Percentiles rank a stretch among this genome's conserved stretches.
Conservation (phyloP, 2,797 vertebrate genomes). For the Acrossocheilus fasciatus region DNA sequence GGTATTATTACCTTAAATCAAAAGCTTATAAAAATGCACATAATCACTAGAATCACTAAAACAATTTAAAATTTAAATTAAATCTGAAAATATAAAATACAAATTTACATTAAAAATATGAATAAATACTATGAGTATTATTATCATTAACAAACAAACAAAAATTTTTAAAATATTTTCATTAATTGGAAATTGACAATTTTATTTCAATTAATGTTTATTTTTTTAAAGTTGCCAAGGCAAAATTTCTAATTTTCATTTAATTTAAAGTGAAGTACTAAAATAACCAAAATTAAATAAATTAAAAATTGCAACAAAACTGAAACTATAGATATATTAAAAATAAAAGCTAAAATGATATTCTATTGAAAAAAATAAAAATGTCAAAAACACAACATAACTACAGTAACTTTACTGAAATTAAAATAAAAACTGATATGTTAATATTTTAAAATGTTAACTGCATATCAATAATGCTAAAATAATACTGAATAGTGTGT, state of each 20-base stretch:
- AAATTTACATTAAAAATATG: background rate
- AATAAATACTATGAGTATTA: background rate
- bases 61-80: background rate
- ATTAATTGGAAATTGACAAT: too few relatives aligned
- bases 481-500: background rate
- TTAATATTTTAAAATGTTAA: background rate
- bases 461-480: background rate
- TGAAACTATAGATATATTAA: background rate
- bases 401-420: background rate
- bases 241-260: too few relatives aligned
- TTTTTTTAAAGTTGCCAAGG: too few relatives aligned
- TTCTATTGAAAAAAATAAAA: too few relatives aligned
- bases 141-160: background rate
- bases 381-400: background rate
- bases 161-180: too few relatives aligned
- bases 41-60: background rate
- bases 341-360: background rate
- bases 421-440: background rate
- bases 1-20: background rate
- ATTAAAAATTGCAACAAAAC: too few relatives aligned
- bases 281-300: too few relatives aligned
- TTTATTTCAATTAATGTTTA: too few relatives aligned
- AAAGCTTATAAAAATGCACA: background rate
- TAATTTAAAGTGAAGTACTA: too few relatives aligned
- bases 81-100: too few relatives aligned